Evolutionary conservation across 2,888 invertebrate genomes (phyloP), one percentile per base, ranked within the genome.

Genomic region (Meghimatium bilineatum): DNA sequence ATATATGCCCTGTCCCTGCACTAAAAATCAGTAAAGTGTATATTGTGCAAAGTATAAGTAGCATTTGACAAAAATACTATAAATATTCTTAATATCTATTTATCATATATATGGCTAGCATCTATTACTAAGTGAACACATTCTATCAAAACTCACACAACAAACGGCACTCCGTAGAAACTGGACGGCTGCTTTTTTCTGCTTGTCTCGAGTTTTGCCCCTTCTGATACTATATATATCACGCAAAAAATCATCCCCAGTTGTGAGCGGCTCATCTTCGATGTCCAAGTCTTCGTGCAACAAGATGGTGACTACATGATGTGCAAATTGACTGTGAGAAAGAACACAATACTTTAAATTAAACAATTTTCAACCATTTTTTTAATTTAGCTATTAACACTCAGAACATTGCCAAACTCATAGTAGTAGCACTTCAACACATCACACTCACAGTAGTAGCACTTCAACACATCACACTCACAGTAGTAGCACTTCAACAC

Each of bases 281-380:
- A 83, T 83, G 74, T 83, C 83, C 78, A 83, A 44, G 32, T 83
- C 83, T 60, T 83, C 83, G 49, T 83, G 83, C 36, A 83, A 69
- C 44, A 83, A 44, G 14, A 83, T 83, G 79, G 83, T 83, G 44
- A 83, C 83, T 52, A 83, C 83, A 49, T 83, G 83, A 74, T 83
- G 83, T 26, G 83, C 83, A 79, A 83, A 83, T 63, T 78, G 83
- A 38, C 83, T 83, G 69, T 1, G 34, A 44, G 17, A 56, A 49
- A 20, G 38, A 76, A 56, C 5, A 72, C 72, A 72, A 72, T 12
- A 72, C 26, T 72, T 17, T 20, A 69, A 14, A 69, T 67, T 29
- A 20, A 60, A 26, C 17, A 60, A 26, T 10, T 60, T 14, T 14
- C 10, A 26, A 17, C 60, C 3, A n/a, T n/a, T 60, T 60, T 26